Evolutionary conservation across 2,888 invertebrate genomes (phyloP).

Genomic region (Nycteola revayana): DNA sequence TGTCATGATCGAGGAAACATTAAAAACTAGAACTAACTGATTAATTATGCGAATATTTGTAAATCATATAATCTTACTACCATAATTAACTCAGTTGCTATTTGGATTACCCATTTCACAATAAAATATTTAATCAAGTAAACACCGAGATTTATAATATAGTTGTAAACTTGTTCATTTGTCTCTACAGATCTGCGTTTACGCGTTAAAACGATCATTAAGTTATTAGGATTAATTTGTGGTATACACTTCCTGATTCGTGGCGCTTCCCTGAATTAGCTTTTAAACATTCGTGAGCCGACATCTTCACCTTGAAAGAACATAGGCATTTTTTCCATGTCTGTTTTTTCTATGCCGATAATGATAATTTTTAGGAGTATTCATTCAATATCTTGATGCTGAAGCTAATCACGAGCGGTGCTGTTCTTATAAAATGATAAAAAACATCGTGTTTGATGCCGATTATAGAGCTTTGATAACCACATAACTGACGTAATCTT

Average conservation of each 20-base stretch:
- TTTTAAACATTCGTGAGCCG: constrained; percentile 64
- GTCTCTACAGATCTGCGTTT: constrained; percentile 24
- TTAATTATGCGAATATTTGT: no score
- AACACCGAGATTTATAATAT: no score
- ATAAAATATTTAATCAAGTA: no score
- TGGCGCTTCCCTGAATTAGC: constrained; percentile 68
- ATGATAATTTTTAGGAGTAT: constrained; percentile 70
- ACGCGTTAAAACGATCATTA: constrained; percentile 45
- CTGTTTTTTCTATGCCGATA: constrained; percentile 64
- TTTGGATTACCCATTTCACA: no score
- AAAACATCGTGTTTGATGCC: constrained; percentile 45
- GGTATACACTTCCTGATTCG: constrained; percentile 62
- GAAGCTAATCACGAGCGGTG: constrained; percentile 67
- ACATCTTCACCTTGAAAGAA: constrained; percentile 74
- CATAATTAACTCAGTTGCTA: no score
- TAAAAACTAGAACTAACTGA: no score
- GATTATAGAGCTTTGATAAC: constrained; percentile 56
- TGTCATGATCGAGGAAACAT: no score
- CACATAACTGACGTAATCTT: constrained; percentile 57
- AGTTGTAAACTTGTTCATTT: constrained; percentile 22
- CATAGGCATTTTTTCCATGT: constrained; percentile 63
- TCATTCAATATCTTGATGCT: constrained; percentile 69
- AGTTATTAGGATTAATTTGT: constrained; percentile 54
- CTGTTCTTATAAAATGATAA: constrained; percentile 50
- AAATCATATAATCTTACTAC: no score